These are phyloP conservation scores for Mus spicilegus DNA, from an alignment of 2,113 vertebrate genomes.

Conservation along the genomic window DNA sequence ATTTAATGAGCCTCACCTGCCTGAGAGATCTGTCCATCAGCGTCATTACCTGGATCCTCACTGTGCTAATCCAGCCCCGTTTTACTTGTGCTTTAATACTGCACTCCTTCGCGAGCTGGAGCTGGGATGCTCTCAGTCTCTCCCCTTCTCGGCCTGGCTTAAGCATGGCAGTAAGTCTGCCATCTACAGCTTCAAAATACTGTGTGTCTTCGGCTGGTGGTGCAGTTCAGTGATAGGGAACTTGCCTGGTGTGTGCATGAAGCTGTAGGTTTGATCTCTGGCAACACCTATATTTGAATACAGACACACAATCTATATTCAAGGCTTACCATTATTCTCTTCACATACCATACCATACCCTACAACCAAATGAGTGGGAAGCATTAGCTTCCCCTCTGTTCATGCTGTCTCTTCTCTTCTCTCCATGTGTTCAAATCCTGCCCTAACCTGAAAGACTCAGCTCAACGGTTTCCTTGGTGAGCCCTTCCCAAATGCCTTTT, in stretches of 20 bases:
- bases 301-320: conserved; percentile 6
- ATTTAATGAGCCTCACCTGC: neutral
- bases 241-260: neutral
- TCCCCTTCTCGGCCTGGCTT: neutral
- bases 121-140: neutral
- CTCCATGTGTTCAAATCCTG: conserved; percentile 32
- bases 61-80: neutral
- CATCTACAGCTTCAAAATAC: neutral
- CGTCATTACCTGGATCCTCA: neutral
- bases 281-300: too few relatives aligned
- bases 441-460: neutral
- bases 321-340: neutral
- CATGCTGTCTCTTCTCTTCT: neutral
- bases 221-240: neutral
- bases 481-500: neutral
- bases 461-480: neutral
- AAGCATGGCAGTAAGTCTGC: neutral
- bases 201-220: neutral
- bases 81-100: neutral
- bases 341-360: neutral
- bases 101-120: neutral
- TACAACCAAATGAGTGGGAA: conserved; percentile 2
- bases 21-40: neutral
- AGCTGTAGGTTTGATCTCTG: neutral
- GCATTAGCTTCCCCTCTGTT: neutral